Base-by-base conservation (phyloP, 1,140 invertebrate genomes). In the Charaxes varanes region DNA sequence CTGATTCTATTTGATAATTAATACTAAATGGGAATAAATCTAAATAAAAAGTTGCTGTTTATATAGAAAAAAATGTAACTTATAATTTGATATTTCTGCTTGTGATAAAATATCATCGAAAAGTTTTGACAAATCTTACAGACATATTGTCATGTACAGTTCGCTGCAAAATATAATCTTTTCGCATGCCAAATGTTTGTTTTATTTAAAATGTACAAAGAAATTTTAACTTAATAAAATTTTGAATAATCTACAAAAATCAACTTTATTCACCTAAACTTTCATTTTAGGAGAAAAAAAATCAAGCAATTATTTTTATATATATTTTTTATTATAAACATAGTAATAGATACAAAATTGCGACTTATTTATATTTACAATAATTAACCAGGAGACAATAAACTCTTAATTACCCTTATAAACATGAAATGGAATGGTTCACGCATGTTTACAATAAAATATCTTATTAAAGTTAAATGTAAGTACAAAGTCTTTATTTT, bases 151-250 rank as follows among this genome's bases (percentile, higher is more conserved):
- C 28, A 34, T 56, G 53, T 56, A 56, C 53, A 56, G 53, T 52
- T 56, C 24, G 53, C 53, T 52, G 53, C 36, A 56, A 52, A 56
- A 56, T 56, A 56, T 56, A 56, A 52, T 48, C 53, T 47, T 52
- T 37, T 56, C 53, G 53, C 53, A 56, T 52, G 48, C 48, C 32
- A 49, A 41, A 10, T 15, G 22, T 33, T 17, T 37, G 14, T 46
- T 50, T 45, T 10, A 34, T 50, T 52, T 33, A 24, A 14, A 10
- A n/a, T 33, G 18, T 4, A 26, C 6, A 30, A 30, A 30, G 8
- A 15, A 7, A 15, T 16, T 15, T 16, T n/a, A n/a, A n/a, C n/a
- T n/a, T n/a, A n/a, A n/a, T n/a, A n/a, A n/a, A n/a, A n/a, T n/a
- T n/a, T n/a, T n/a, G n/a, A n/a, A n/a, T n/a, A n/a, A n/a, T n/a